phyloP scores from a whole-genome alignment of 2,113 vertebrate genomes.

The Amia ocellicauda region DNA sequence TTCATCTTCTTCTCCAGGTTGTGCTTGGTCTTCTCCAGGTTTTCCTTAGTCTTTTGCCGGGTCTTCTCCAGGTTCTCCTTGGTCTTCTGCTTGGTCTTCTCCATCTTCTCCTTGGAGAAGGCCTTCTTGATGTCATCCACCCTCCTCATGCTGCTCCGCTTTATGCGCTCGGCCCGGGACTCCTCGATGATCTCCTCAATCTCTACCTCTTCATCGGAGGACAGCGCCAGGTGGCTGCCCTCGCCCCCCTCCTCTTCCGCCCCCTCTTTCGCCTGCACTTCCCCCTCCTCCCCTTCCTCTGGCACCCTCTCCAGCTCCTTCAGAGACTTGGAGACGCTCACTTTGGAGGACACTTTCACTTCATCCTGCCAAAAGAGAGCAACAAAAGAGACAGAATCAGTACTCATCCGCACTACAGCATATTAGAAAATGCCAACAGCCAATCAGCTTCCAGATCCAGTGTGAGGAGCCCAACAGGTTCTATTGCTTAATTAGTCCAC shows the following conservation, averaged over 20 bases:
- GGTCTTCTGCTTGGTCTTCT: constrained; percentile 79
- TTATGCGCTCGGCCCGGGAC: constrained; percentile 87
- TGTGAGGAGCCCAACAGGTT: no score
- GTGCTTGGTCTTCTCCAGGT: constrained; percentile 91
- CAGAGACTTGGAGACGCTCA: constrained; percentile 79
- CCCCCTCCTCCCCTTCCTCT: constrained; percentile 55
- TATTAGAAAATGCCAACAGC: no score
- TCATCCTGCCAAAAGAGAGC: constrained; percentile 72
- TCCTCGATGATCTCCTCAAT: constrained; percentile 90
- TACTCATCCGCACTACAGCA: no score
- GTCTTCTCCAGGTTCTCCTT: constrained; percentile 84
- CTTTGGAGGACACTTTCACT: constrained; percentile 81
- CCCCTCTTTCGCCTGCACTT: constrained; percentile 50
- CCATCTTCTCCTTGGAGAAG: constrained; percentile 94
- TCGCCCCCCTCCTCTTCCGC: constrained; percentile 70
- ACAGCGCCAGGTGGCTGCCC: constrained; percentile 63
- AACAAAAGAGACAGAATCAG: background rate
- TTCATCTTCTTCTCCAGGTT: constrained; percentile 91
- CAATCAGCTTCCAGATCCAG: no score
- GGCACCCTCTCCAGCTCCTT: constrained; percentile 65
- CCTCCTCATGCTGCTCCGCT: constrained; percentile 82
- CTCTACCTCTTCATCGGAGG: constrained; percentile 88
- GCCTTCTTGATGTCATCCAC: constrained; percentile 94
- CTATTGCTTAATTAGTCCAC: no score
- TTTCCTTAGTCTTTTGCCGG: constrained; percentile 85